Evolutionary conservation across 1,140 invertebrate species (phyloP), one percentile per base, ranked within the genome.

Genomic region (Lutraria rhynchaena): DNA sequence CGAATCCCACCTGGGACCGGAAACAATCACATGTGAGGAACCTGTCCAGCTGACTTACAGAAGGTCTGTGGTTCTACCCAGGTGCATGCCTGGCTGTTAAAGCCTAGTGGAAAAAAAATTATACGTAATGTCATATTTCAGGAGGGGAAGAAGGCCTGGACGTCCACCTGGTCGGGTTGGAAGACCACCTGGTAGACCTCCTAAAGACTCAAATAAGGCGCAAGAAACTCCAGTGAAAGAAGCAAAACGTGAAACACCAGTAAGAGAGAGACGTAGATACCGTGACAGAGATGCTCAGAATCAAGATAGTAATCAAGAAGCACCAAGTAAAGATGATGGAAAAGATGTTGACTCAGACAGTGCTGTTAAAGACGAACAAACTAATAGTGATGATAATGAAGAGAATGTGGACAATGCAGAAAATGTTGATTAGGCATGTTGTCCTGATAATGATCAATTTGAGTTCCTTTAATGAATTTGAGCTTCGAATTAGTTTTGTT

Each of bases 111-210:
- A n/a, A n/a, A n/a, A n/a, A n/a, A n/a, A n/a, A n/a, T n/a, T n/a
- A n/a, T 41, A 5, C 15, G 37, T 41, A 9, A 5, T 55, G 7
- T 55, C 5, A 22, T 49, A 24, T 49, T 51, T 13, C 58, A 75
- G 73, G 49, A 22, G 73, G 46, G 73, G 73, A 44, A 35, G 73
- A 31, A 69, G 49, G 51, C 51, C 51, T 9, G 51, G 51, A 55
- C 51, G 24, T 22, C 17, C 63, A 67, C 63, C 63, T 11, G 44
- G 63, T n/a, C 58, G 37, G 5, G 53, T 55, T 17, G 53, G 73
- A 4, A 60, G 73, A 63, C 73, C 73, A n/a, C 73, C 57, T 9
- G 73, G 73, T 33, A 60, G 73, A 35, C 73, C 73, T 11, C 73
- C 73, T 17, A 75, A 75, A 22, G 73, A 75, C 46, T 22, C 55